Evolutionary conservation across 2,113 vertebrate species (phyloP), one percentile per base, ranked within the genome.

Genomic region (Limnothrissa miodon): DNA sequence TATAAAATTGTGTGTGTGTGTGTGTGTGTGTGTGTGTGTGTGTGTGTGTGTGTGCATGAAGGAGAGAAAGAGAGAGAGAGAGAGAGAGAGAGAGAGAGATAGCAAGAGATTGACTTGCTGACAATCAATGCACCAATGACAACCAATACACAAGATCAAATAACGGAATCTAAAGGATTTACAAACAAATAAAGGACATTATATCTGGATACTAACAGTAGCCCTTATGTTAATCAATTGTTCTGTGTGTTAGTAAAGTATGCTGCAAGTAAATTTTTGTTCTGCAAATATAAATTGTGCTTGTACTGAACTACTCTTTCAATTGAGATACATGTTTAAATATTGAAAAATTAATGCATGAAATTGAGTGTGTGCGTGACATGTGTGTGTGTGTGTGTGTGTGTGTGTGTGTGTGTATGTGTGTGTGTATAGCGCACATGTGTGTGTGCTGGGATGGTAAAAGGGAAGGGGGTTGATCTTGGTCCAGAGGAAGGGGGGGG

Each of bases 401-500:
- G 3, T 53, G 1, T 21, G 15, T 51, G 48, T 4, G 48, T 51
- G 48, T 51, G 48, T 19, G 48, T 51, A 17, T 51, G 48, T 19
- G 48, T 51, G 48, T 48, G 46, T 11, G 46, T 48, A 13, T 48
- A 13, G 59, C 13, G 59, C 33, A 25, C 78, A 45, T 51, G 79
- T 70, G 85, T 82, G 80, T 11, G 82, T 83, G 44, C 70, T 80
- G 29, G 80, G 79, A 80, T 78, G 80, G 9, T 70, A 80, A 81
- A 87, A 74, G 84, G 83, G 62, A 88, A 83, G 45, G 45, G 82
- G 81, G 82, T n/a, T n/a, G n/a, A n/a, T n/a, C n/a, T 79, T 85
- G 81, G 80, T 74, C 66, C 29, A 13, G n/a, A 29, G 23, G 23
- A 66, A n/a, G 39, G 33, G 39, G 29, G 29, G 19, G n/a, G n/a